phyloP scores from a whole-genome alignment of 2,797 vertebrate genomes.

The Gallinago nigripennis region DNA sequence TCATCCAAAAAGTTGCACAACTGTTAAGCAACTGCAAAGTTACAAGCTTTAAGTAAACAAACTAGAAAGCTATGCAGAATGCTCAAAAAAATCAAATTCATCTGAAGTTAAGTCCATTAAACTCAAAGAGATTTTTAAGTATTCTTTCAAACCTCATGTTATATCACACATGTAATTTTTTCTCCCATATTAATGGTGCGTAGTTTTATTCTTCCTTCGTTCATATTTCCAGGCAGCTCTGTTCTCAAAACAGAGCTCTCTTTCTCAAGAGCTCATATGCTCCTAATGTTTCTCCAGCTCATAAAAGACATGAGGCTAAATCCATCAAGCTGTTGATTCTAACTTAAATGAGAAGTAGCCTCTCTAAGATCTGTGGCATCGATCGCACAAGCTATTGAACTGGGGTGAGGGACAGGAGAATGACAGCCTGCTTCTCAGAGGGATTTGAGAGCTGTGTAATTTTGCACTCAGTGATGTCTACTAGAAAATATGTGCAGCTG shows the following conservation, averaged over 20 bases:
- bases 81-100: background rate
- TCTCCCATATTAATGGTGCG: background rate
- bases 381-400: accelerated
- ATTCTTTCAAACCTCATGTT: background rate
- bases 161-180: background rate
- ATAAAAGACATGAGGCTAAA: background rate
- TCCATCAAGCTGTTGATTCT: background rate
- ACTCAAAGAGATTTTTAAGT: background rate
- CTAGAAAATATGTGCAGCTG: background rate
- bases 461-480: background rate
- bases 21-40: background rate
- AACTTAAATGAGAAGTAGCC: background rate
- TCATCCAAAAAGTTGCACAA: conserved; percentile 29
- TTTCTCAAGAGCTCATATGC: background rate
- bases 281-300: background rate
- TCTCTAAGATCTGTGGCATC: background rate
- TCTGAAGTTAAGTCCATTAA: background rate
- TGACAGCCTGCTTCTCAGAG: background rate
- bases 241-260: background rate
- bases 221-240: background rate
- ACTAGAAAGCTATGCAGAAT: background rate
- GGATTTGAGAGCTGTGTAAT: background rate
- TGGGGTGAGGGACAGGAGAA: background rate
- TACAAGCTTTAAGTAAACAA: background rate
- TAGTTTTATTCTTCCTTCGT: background rate